These are phyloP conservation scores for Eupithecia dodoneata DNA, from an alignment of 2,888 invertebrate genomes.

Conservation along the genomic window DNA sequence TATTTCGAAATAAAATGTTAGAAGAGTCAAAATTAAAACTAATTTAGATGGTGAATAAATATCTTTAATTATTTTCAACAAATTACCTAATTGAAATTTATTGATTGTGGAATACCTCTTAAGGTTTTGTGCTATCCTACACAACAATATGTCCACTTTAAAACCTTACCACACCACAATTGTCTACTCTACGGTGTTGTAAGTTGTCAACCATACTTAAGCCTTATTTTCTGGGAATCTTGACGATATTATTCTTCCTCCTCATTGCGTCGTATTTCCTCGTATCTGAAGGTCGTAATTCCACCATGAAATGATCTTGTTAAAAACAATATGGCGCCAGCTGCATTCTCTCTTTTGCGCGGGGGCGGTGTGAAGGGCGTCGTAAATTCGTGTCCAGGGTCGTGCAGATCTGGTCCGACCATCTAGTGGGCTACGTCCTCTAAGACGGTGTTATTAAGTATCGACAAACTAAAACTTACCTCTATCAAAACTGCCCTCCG, in stretches of 20 bases:
- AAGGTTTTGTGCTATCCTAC: not conserved
- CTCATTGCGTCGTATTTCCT: too few relatives aligned
- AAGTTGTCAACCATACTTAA: not conserved
- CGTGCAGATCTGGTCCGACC: too few relatives aligned
- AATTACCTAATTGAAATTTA: not conserved
- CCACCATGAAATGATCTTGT: too few relatives aligned
- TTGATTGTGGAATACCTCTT: not conserved
- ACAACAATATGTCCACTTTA: not conserved
- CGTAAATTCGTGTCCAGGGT: too few relatives aligned
- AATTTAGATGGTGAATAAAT: not conserved
- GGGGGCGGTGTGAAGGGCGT: too few relatives aligned
- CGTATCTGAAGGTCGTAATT: too few relatives aligned
- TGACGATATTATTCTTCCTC: not conserved
- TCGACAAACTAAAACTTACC: slow-evolving; percentile 42
- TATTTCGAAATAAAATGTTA: not conserved
- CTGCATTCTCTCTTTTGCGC: too few relatives aligned
- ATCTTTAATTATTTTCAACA: not conserved
- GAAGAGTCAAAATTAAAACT: not conserved
- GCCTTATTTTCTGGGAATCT: not conserved
- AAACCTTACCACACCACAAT: too few relatives aligned
- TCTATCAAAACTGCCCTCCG: slow-evolving; percentile 62
- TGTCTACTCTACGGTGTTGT: not conserved
- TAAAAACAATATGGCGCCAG: too few relatives aligned
- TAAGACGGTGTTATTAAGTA: not conserved
- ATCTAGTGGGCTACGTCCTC: too few relatives aligned